Evolutionary conservation across 2,888 invertebrate genomes (phyloP).

Genomic region (Blastobasis lacticolella): DNA sequence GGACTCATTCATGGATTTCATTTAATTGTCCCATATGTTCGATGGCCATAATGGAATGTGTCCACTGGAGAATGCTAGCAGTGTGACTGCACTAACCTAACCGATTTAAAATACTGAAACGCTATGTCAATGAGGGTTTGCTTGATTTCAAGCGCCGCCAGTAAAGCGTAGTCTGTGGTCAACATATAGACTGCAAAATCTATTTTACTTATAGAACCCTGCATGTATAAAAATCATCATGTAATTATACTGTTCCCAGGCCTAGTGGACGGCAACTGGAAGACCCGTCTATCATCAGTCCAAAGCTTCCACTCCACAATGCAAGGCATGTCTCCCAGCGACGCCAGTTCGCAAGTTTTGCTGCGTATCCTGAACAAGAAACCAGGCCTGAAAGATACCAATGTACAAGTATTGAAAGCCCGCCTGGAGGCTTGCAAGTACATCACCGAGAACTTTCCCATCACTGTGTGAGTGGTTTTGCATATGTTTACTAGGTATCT

Average conservation of each 20-base stretch:
- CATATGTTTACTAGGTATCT: neutral
- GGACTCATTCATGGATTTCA: too few relatives aligned
- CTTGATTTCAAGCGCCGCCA: too few relatives aligned
- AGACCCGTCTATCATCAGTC: slow-evolving; percentile 83
- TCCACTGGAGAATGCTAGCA: too few relatives aligned
- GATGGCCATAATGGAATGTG: too few relatives aligned
- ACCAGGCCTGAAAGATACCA: slow-evolving; percentile 91
- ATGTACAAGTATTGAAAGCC: slow-evolving; percentile 91
- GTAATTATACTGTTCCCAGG: slow-evolving; percentile 41
- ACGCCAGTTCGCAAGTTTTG: slow-evolving; percentile 83
- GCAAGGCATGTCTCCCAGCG: slow-evolving; percentile 75
- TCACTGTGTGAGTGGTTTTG: slow-evolving; percentile 73
- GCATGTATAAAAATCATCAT: too few relatives aligned
- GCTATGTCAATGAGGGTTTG: too few relatives aligned
- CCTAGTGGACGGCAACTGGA: slow-evolving; percentile 88
- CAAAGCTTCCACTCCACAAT: slow-evolving; percentile 80
- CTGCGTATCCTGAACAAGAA: slow-evolving; percentile 84
- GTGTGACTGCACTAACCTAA: too few relatives aligned
- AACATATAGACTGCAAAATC: too few relatives aligned
- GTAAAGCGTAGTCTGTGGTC: too few relatives aligned
- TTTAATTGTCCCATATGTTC: too few relatives aligned
- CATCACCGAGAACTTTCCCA: slow-evolving; percentile 83
- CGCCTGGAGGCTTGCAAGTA: slow-evolving; percentile 86
- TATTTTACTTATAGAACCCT: too few relatives aligned
- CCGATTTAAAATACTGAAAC: too few relatives aligned